Conservation (phyloP, 2,797 vertebrate species). For the Allobates femoralis region DNA sequence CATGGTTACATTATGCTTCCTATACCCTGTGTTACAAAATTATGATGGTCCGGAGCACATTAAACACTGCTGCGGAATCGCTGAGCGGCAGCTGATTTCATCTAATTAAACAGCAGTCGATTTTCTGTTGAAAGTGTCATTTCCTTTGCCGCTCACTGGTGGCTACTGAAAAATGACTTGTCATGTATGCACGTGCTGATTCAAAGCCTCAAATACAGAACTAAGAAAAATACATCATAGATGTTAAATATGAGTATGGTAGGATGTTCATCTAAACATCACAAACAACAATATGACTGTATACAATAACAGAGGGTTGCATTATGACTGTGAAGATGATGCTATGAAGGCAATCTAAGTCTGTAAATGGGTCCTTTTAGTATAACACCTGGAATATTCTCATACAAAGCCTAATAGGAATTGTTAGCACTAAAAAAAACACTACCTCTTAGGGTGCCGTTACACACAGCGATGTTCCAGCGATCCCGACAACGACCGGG, state of each 20-base stretch:
- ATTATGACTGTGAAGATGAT: neutral
- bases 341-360: no score
- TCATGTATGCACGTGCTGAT: constrained; percentile 18
- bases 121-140: constrained; percentile 23
- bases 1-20: neutral
- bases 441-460: no score
- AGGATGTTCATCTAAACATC: neutral
- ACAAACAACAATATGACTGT: neutral
- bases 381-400: no score
- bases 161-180: constrained; percentile 17
- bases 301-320: neutral
- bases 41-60: neutral
- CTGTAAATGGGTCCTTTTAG: no score
- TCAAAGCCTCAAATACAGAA: neutral
- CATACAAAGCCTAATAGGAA: no score
- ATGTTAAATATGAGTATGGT: neutral
- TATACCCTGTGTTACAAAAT: neutral
- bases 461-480: no score
- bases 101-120: constrained; percentile 45
- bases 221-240: neutral
- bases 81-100: constrained; percentile 13
- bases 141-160: constrained; percentile 32
- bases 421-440: no score
- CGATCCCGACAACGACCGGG: no score
- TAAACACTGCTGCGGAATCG: constrained; percentile 33